Evolutionary conservation across 1,140 invertebrate genomes (phyloP), one percentile per base, ranked within the genome.

Genomic region (Anadara kagoshimensis): DNA sequence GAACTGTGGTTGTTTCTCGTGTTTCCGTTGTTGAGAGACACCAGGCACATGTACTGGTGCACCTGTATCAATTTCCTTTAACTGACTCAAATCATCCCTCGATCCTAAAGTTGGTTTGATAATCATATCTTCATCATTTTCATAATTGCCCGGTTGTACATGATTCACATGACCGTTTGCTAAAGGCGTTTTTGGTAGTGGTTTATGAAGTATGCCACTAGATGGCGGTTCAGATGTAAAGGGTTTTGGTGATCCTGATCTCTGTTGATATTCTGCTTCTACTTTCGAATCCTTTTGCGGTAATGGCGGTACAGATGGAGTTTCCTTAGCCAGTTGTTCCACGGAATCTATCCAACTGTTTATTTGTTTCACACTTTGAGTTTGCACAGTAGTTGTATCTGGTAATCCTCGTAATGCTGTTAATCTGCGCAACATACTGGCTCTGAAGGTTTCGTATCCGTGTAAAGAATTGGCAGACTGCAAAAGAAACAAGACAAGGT

Each of bases 151-250:
- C 26, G 61, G 16, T 22, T 56, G 36, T 22, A 43, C 45, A 20
- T 47, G 47, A 56, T 18, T 47, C 29, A 36, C 29, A 36, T 36
- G 61, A 41, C 24, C n/a, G 8, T 43, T 51, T 29, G 36, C 29
- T 12, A 54, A 22, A 26, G 62, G 69, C 44, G 69, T 68, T 65
- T 71, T 69, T 10, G 84, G 75, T 36, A 78, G 73, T n/a, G 85
- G 85, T 71, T 83, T 84, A 53, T 84, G 80, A n/a, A 86, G 77
- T 75, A 81, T 79, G 12, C 54, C 69, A 14, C 76, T 76, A 45
- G 63, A 66, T 1, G 85, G 85, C 36, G 85, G 85, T 2, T 75
- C 83, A n/a, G 84, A 82, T 0, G 79, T 83, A 2, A 86, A 75
- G 20, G 81, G 81, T 74, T 85, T 86, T 5, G 85, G 85, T 53